Evolutionary conservation across 2,797 vertebrate genomes (phyloP).

Genomic region (Columba guinea): DNA sequence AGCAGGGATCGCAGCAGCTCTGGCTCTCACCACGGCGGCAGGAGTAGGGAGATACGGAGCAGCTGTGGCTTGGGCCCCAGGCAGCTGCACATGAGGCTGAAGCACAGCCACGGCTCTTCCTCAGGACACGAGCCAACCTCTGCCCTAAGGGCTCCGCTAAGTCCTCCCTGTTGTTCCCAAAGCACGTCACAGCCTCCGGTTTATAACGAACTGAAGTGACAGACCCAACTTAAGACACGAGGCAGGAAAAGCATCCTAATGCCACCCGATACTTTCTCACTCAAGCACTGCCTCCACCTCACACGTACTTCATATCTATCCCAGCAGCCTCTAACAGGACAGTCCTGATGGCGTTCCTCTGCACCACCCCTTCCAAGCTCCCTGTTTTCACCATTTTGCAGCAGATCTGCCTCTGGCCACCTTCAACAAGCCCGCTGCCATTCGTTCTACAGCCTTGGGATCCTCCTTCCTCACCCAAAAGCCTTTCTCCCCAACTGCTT

Average conservation of each 20-base stretch:
- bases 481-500: neutral
- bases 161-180: neutral
- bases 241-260: neutral
- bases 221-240: neutral
- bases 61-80: neutral
- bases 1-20: neutral
- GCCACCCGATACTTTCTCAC: neutral
- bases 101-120: neutral
- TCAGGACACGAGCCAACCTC: neutral
- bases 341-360: neutral
- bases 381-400: neutral
- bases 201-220: neutral
- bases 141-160: neutral
- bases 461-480: neutral
- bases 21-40: neutral
- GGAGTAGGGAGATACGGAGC: neutral
- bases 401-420: neutral
- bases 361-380: neutral
- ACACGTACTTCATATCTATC: neutral
- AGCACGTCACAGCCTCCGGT: neutral
- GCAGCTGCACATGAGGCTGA: neutral
- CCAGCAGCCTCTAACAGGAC: neutral
- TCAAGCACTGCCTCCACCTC: neutral
- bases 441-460: neutral
- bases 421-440: neutral